Conservation (phyloP, 2,797 vertebrate species). For the Pangasius krempfi region DNA sequence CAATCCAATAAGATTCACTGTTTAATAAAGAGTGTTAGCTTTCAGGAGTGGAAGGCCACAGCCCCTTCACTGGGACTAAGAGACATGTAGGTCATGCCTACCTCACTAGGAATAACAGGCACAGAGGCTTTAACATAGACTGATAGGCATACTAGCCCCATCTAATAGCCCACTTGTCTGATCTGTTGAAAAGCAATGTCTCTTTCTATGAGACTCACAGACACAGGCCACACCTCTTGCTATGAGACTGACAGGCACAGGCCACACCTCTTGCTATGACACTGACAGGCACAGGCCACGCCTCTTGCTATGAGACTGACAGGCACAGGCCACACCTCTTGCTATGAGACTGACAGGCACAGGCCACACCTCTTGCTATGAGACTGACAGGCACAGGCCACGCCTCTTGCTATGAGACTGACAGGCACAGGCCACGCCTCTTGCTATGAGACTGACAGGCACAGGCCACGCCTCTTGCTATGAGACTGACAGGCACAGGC, state of each 20-base stretch:
- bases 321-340: background rate
- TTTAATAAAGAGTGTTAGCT: background rate
- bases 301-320: background rate
- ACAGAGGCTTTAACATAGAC: background rate
- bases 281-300: background rate
- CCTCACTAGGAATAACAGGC: background rate
- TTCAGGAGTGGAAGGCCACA: background rate
- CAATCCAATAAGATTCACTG: background rate
- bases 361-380: background rate
- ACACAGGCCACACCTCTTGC: background rate
- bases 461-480: background rate
- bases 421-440: background rate
- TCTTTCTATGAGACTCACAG: background rate
- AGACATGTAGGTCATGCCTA: background rate
- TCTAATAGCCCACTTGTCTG: background rate
- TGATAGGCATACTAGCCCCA: background rate
- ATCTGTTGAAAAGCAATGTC: background rate
- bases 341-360: background rate
- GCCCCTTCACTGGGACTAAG: background rate
- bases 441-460: background rate
- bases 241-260: background rate
- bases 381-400: background rate
- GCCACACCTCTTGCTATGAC: background rate
- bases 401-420: background rate
- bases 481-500: background rate